Percentiles rank a stretch among this genome's conserved stretches.
These are phyloP conservation scores for Papilio polyxenes DNA, from an alignment of 1,140 invertebrate genomes.

Conservation along the genomic window DNA sequence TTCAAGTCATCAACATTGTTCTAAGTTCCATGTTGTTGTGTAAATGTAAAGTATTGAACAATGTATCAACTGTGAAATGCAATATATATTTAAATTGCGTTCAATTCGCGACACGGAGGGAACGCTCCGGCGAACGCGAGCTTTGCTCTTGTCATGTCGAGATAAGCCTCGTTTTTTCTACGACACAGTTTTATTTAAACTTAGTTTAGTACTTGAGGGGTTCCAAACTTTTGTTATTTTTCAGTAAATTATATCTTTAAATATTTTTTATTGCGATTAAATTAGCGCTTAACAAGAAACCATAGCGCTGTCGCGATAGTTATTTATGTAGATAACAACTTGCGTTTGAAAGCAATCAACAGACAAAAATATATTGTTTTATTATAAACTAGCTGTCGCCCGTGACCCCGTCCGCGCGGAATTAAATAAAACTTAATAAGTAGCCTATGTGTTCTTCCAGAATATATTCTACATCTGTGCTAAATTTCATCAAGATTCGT, in stretches of 20 bases:
- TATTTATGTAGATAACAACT: too few species aligned
- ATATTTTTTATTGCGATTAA: not conserved
- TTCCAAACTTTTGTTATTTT: not conserved
- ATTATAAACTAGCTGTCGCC: too few species aligned
- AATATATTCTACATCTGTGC: too few species aligned
- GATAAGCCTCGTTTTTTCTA: slow-evolving; percentile 10
- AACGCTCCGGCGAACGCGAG: not conserved
- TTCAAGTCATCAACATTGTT: not conserved
- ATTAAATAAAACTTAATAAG: too few species aligned
- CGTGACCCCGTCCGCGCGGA: too few species aligned
- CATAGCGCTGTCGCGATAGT: too few species aligned
- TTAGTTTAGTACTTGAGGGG: not conserved
- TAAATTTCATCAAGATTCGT: too few species aligned
- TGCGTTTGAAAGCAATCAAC: too few species aligned
- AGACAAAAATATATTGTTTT: too few species aligned
- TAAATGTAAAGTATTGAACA: slow-evolving; percentile 21
- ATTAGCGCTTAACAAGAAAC: too few species aligned
- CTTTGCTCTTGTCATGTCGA: slow-evolving; percentile 16
- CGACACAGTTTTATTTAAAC: not conserved
- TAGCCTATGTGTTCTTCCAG: too few species aligned
- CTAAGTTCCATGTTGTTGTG: not conserved
- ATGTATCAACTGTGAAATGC: slow-evolving; percentile 27
- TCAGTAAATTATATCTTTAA: not conserved
- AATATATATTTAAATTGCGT: slow-evolving; percentile 34
- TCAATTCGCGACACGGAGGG: slow-evolving; percentile 6